Base-by-base conservation (phyloP, 1,140 invertebrate species). In the Drosophila fuyamai region DNA sequence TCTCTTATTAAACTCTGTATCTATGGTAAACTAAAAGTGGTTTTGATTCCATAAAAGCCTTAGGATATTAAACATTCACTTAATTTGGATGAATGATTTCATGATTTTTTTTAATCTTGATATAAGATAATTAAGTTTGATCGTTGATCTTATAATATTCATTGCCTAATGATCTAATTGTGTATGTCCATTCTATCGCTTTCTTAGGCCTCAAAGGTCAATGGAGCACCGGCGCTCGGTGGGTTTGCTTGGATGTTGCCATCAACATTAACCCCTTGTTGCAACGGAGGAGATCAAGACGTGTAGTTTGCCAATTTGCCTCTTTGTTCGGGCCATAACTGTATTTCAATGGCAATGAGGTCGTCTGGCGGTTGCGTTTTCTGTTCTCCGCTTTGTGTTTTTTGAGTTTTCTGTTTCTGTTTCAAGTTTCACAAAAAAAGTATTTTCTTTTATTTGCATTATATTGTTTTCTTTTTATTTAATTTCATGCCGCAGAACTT, bases 321-420 rank as follows among this genome's bases (percentile, higher is more conserved):
- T 72, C 61, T 74, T 77, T 86, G 81, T 84, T 80, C 57, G 40
- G 57, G 53, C 61, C 65, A 62, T 88, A 88, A 88, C 83, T 88
- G 83, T 88, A 83, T 80, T 88, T 79, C 81, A 84, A 84, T 84
- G 79, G 76, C 83, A 88, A 89, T 89, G 83, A 83, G 83, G 79
- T 88, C 83, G 74, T 76, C 72, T 75, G 59, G 51, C 53, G 40
- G 75, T 47, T 81, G 66, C 51, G 60, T 51, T 79, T 36, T 74
- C 29, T 57, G 48, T 56, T 62, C 59, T 43, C n/a, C 18, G 50
- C 50, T 41, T 56, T 84, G 63, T 68, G 53, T 50, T 56, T 54
- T 60, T 58, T 75, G 51, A 54, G 41, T 56, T 53, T 75, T 65
- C 32, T 43, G 32, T 62, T 57, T 68, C 62, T 70, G 67, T 71